These are phyloP conservation scores for Zaprionus lineosus DNA, from an alignment of 2,888 invertebrate species.

Conservation along the genomic window DNA sequence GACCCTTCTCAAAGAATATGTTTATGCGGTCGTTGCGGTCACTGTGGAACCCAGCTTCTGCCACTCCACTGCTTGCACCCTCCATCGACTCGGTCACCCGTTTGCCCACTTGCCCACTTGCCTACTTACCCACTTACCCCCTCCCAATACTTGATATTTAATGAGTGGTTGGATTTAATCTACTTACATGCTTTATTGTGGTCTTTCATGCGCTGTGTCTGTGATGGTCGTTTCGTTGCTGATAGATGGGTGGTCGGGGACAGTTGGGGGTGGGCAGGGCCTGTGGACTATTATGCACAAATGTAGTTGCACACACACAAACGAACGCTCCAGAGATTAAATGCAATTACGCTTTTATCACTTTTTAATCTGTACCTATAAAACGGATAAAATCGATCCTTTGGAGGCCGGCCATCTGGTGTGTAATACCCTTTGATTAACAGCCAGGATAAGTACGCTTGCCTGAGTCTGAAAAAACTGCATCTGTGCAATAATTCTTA, in stretches of 20 bases:
- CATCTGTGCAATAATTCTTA: too few relatives aligned
- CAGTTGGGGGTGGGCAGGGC: too few relatives aligned
- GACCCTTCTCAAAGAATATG: constrained; percentile 40
- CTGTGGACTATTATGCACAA: too few relatives aligned
- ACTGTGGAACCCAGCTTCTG: background rate
- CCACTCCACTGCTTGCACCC: background rate
- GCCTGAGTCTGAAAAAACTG: too few relatives aligned
- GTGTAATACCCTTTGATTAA: background rate
- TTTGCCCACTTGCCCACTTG: too few relatives aligned
- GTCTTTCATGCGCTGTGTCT: constrained; percentile 22
- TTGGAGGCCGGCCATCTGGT: background rate
- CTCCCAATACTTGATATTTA: constrained; percentile 52
- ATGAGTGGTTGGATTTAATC: constrained; percentile 66
- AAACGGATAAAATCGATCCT: background rate
- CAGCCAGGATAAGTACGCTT: too few relatives aligned
- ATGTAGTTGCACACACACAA: too few relatives aligned
- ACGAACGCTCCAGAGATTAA: background rate
- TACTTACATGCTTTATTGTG: constrained; percentile 65
- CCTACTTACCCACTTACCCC: too few relatives aligned
- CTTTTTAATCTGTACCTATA: background rate
- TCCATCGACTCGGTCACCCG: too few relatives aligned
- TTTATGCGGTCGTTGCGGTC: constrained; percentile 54
- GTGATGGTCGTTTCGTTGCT: background rate
- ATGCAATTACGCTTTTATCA: background rate
- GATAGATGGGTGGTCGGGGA: background rate